A percentile compares a stretch with the other conserved stretches of the same genome.
phyloP scores from a whole-genome alignment of 2,888 invertebrate species.

The Epinotia brunnichana region DNA sequence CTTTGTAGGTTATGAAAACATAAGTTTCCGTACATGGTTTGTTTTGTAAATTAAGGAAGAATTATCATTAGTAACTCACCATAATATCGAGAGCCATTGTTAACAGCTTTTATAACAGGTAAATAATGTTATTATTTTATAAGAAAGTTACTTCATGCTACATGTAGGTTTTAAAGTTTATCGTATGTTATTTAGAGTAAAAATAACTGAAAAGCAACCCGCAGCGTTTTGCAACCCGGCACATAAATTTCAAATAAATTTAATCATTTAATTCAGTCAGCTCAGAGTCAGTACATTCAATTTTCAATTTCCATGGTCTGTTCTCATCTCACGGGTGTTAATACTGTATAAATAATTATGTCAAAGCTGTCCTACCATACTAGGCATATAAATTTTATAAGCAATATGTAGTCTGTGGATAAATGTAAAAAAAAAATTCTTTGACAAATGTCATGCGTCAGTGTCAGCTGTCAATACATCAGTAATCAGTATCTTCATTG shows the following conservation, averaged over 20 bases:
- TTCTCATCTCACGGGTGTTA: no score
- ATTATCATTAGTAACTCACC: conserved; percentile 52
- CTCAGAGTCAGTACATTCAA: no score
- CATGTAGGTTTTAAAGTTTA: neutral
- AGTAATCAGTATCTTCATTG: no score
- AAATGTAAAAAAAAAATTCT: neutral
- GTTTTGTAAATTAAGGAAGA: conserved; percentile 8
- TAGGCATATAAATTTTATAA: neutral
- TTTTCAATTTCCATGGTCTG: no score
- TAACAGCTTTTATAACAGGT: neutral
- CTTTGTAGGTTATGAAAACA: conserved; percentile 2
- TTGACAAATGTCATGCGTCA: neutral
- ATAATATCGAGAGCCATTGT: conserved; percentile 66
- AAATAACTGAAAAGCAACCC: conserved; percentile 4
- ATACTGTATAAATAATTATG: neutral
- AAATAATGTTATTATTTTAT: neutral
- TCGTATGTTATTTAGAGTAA: neutral
- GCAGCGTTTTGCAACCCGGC: conserved; percentile 14
- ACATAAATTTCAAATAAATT: neutral
- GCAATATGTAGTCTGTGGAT: neutral
- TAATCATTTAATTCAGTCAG: no score
- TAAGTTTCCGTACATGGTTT: neutral
- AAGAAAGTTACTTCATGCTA: conserved; percentile 17
- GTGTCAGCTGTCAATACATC: neutral
- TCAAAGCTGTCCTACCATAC: neutral